A percentile compares a stretch with the other conserved stretches of the same genome.
phyloP scores from a whole-genome alignment of 2,888 invertebrate species.

The Acronicta psi region DNA sequence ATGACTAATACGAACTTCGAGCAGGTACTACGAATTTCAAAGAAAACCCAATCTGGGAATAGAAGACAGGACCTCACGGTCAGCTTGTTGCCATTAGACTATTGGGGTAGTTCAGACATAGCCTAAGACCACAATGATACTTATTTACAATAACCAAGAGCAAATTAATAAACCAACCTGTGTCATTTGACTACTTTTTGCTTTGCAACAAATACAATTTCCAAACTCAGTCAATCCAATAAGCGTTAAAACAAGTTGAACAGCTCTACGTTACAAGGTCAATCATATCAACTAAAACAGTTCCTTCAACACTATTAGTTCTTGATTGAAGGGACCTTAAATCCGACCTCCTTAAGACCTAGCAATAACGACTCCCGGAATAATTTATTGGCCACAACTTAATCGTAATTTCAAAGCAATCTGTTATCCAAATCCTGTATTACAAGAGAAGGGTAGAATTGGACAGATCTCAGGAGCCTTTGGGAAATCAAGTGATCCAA shows the following conservation, averaged over 20 bases:
- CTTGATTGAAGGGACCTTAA: constrained; percentile 32
- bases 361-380: constrained; percentile 37
- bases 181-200: constrained; percentile 14
- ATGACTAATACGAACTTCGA: too few species aligned
- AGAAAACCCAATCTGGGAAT: too few species aligned
- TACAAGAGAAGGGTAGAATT: constrained; percentile 64
- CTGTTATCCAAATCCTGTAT: constrained; percentile 62
- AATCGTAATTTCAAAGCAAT: constrained; percentile 65
- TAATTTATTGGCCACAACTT: constrained; percentile 45
- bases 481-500: constrained; percentile 73
- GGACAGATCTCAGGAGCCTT: constrained; percentile 60
- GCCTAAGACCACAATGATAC: too few species aligned
- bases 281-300: constrained; percentile 7
- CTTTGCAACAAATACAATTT: constrained; percentile 5
- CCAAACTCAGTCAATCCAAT: constrained; percentile 26
- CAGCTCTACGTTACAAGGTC: neutral
- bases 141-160: too few species aligned
- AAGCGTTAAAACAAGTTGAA: constrained; percentile 10
- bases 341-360: constrained; percentile 4
- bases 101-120: too few species aligned
- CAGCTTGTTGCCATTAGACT: too few species aligned
- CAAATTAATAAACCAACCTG: too few species aligned
- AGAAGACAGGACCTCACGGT: too few species aligned
- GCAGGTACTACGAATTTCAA: too few species aligned
- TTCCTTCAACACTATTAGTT: constrained; percentile 17